Evolutionary conservation across 2,797 vertebrate species (phyloP).

Genomic region (Phoebastria nigripes): DNA sequence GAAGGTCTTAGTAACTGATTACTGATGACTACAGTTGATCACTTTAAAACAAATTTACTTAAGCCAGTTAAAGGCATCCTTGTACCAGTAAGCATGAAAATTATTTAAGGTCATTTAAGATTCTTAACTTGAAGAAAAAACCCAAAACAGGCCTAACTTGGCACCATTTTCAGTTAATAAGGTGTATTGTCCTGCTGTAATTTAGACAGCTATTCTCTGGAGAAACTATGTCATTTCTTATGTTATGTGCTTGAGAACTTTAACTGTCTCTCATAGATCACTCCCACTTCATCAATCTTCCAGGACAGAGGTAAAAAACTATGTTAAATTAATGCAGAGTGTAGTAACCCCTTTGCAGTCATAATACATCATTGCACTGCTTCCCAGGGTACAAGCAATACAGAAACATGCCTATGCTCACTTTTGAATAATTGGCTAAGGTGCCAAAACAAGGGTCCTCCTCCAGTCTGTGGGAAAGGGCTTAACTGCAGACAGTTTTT

Average conservation of each 20-base stretch:
- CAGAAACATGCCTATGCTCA: neutral
- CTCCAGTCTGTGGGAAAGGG: neutral
- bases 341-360: neutral
- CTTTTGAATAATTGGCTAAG: neutral
- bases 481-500: neutral
- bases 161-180: neutral
- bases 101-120: neutral
- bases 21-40: neutral
- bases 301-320: neutral
- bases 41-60: neutral
- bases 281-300: neutral
- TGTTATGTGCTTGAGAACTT: neutral
- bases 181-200: neutral
- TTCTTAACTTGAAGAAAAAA: neutral
- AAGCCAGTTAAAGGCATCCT: neutral
- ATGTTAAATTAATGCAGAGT: neutral
- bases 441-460: neutral
- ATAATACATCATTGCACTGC: neutral
- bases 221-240: neutral
- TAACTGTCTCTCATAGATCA: neutral
- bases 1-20: neutral
- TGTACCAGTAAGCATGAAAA: neutral
- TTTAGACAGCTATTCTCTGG: neutral
- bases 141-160: neutral
- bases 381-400: neutral